Percentiles rank a stretch among this genome's conserved stretches.
These are phyloP conservation scores for Notiomystis cincta DNA, from an alignment of 2,113 vertebrate species.

Conservation along the genomic window DNA sequence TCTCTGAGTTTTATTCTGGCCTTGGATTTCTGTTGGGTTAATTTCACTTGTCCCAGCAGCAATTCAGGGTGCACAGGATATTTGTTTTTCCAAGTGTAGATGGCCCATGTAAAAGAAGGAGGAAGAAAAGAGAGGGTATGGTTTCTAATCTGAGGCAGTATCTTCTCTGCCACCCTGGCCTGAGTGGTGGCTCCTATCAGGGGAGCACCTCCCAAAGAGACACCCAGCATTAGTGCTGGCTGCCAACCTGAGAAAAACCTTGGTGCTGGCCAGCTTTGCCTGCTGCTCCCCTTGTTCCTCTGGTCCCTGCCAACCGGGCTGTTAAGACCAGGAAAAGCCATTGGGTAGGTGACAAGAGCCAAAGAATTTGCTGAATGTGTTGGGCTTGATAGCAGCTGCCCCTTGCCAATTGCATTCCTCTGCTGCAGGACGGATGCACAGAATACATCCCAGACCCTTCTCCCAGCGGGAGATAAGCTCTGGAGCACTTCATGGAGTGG, in stretches of 20 bases:
- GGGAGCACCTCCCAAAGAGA: neutral
- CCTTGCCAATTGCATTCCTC: conserved; percentile 32
- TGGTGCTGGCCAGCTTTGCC: conserved; percentile 32
- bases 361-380: conserved; percentile 49
- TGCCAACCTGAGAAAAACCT: conserved; percentile 45
- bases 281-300: neutral
- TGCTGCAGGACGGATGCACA: neutral
- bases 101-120: neutral
- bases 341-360: conserved; percentile 21
- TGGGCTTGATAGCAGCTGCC: neutral
- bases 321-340: conserved; percentile 42
- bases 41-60: neutral
- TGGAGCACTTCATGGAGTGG: neutral
- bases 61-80: neutral
- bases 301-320: neutral
- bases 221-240: neutral
- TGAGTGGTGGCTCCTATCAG: neutral
- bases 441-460: conserved; percentile 15
- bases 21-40: neutral
- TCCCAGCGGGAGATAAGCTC: neutral
- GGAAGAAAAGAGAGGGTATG: neutral
- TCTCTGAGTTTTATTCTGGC: neutral
- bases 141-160: neutral
- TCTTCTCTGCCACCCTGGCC: neutral
- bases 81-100: neutral